Conservation (phyloP, 2,888 invertebrate species). For the Drosophila rellima region DNA sequence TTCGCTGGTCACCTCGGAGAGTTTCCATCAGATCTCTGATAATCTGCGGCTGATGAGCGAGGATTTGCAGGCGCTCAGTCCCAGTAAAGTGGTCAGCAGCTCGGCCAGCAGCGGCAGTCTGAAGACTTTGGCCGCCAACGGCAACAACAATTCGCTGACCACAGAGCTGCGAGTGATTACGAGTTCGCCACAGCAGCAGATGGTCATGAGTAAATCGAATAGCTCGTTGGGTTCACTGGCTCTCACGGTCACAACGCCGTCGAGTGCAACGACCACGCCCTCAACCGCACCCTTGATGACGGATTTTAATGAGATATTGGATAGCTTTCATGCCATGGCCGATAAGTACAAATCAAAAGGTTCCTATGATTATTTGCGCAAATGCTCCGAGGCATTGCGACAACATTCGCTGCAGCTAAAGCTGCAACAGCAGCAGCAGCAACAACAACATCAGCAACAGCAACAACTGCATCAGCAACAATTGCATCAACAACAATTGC, state of each 20-base stretch:
- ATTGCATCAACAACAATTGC: slow-evolving; percentile 78
- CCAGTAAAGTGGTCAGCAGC: slow-evolving; percentile 75
- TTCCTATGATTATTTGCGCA: slow-evolving; percentile 85
- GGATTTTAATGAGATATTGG: slow-evolving; percentile 85
- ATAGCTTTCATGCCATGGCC: slow-evolving; percentile 85
- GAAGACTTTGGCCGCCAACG: slow-evolving; percentile 61
- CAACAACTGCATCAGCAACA: slow-evolving; percentile 83
- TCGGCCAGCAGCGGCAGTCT: slow-evolving; percentile 76
- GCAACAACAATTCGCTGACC: slow-evolving; percentile 50
- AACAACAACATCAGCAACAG: slow-evolving; percentile 80
- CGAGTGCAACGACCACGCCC: slow-evolving; percentile 79
- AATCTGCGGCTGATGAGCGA: slow-evolving; percentile 85
- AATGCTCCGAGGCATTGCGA: slow-evolving; percentile 85
- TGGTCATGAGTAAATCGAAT: slow-evolving; percentile 71
- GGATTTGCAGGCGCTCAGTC: slow-evolving; percentile 84
- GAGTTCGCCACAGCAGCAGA: slow-evolving; percentile 79
- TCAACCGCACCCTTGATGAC: slow-evolving; percentile 81
- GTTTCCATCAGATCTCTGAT: slow-evolving; percentile 85
- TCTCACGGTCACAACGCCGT: slow-evolving; percentile 63
- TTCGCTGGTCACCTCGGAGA: slow-evolving; percentile 84
- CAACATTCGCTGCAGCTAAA: slow-evolving; percentile 85
- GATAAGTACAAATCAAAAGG: slow-evolving; percentile 85
- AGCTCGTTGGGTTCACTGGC: slow-evolving; percentile 65
- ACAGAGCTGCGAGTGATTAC: slow-evolving; percentile 75
- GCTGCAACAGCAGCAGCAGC: slow-evolving; percentile 58